Conservation (phyloP, 2,113 vertebrate genomes). For the Muntiacus muntjak region DNA sequence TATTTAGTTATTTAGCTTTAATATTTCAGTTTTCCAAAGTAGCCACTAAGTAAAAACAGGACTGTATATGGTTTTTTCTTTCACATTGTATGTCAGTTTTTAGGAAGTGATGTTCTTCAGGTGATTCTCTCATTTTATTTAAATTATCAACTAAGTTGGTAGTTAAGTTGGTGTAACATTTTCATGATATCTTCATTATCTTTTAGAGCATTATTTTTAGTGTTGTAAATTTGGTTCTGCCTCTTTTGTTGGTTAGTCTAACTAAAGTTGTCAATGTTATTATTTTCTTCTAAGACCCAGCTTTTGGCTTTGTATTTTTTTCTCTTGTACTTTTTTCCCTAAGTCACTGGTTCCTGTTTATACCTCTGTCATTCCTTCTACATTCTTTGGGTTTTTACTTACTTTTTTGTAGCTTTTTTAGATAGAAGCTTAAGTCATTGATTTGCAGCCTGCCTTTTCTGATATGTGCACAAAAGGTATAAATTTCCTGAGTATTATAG, state of each 20-base stretch:
- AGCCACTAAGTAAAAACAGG: neutral
- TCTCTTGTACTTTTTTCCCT: neutral
- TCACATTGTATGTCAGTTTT: neutral
- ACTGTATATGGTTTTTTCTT: neutral
- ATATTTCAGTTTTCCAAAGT: neutral
- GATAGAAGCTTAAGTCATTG: neutral
- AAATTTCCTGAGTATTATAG: neutral
- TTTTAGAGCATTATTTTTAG: neutral
- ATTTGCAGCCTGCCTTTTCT: neutral
- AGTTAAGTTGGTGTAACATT: neutral
- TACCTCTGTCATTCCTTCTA: neutral
- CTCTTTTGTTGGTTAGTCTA: neutral
- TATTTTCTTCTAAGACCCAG: neutral
- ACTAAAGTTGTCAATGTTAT: neutral
- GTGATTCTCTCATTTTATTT: neutral
- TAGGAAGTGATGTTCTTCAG: neutral
- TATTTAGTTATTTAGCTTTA: neutral
- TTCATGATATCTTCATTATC: neutral
- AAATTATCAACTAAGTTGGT: neutral
- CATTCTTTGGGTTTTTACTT: neutral
- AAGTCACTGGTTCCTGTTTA: neutral
- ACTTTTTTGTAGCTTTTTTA: neutral
- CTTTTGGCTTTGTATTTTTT: neutral
- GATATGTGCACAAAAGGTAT: neutral
- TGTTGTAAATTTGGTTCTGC: neutral